Base-by-base conservation (phyloP, 2,113 vertebrate genomes). In the Sturnira hondurensis region DNA sequence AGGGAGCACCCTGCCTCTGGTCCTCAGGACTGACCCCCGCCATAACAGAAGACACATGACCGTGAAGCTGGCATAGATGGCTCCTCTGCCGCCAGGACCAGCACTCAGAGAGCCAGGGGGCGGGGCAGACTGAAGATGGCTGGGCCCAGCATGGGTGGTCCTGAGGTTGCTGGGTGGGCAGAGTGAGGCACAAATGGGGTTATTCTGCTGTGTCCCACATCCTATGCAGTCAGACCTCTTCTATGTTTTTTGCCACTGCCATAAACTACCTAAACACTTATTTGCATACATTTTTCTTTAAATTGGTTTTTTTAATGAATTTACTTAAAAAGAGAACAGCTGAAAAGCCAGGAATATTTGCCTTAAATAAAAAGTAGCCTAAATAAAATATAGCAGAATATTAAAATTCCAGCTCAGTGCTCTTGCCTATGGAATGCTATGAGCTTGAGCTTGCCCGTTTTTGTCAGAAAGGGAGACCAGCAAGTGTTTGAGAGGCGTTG, bases 281-380 rank as follows among this genome's bases (percentile, higher is more conserved):
- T 54, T 90, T 94, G 50, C 2, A 78, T 52, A 52, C 7, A 41
- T 45, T 86, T 95, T 90, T 50, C 50, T 89, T 86, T 86, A 74
- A 68, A 22, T 87, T 71, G 10, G 47, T 22, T 33, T 31, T 84
- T 77, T n/a, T 24, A 15, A 28, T 36, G 22, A 90, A 45, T 76
- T 43, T 95, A 68, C 33, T 87, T 41, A 45, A 81, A 86, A 93
- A 52, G 31, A 93, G 81, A 89, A 84, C 54, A 50, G 86, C 58
- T 80, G 24, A 91, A 96, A 85, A 70, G 4, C 50, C 47, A 94
- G 24, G 2, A 94, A 91, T 45, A n/a, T 0, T 71, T 47, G 54
- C 31, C 15, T 94, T 50, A 24, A 22, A 70, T 45, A 89, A 33
- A 92, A 71, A 77, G 24, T 61, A 90, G 43, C 12, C n/a, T 65